Conservation (phyloP, 1,140 invertebrate species). For the Heliconius melpomene region DNA sequence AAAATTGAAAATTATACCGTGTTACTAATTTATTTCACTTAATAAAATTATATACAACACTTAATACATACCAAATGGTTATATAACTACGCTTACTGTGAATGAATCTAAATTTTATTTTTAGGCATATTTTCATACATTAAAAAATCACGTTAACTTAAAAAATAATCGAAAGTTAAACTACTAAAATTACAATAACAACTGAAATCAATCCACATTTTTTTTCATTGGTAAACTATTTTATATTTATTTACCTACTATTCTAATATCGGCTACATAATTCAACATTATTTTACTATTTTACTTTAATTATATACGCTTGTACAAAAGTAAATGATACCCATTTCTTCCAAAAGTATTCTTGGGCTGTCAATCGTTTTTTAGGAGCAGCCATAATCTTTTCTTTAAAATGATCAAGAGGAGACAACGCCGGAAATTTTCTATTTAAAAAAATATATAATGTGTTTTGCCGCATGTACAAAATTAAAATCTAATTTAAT, state of each 20-base stretch:
- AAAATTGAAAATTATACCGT: constrained; percentile 41
- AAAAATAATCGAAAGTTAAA: neutral
- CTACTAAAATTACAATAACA: neutral
- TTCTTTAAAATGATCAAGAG: constrained; percentile 60
- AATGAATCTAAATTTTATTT: too few relatives aligned
- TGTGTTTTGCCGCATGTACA: neutral
- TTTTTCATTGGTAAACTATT: neutral
- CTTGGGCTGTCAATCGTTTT: constrained; percentile 65
- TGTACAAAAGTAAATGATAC: constrained; percentile 44
- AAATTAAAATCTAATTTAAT: neutral
- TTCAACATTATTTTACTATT: neutral
- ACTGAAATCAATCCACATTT: neutral
- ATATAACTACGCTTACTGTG: neutral
- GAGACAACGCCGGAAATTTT: constrained; percentile 59
- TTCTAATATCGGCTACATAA: neutral
- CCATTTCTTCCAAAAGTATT: constrained; percentile 77
- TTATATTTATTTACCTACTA: neutral
- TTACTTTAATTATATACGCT: neutral
- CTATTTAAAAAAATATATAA: constrained; percentile 35
- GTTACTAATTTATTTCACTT: neutral
- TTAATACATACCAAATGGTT: neutral
- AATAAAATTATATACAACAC: neutral
- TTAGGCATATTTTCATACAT: neutral
- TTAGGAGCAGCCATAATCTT: constrained; percentile 52
- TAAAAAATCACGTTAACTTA: neutral